Conservation (phyloP, 2,113 vertebrate species). For the Lamprotornis superbus region DNA sequence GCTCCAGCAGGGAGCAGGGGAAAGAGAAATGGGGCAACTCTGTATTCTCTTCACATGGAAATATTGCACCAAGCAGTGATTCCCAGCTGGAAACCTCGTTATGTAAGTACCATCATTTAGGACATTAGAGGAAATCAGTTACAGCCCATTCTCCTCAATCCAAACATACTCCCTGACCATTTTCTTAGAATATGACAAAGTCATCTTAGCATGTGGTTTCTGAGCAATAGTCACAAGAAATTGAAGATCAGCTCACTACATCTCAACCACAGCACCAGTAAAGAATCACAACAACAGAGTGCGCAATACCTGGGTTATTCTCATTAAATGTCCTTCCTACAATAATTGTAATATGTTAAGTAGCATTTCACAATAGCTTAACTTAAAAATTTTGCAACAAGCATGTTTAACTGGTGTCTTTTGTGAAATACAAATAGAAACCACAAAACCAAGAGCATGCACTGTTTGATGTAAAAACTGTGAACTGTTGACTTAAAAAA, state of each 20-base stretch:
- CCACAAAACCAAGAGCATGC: conserved; percentile 38
- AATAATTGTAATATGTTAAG: not conserved
- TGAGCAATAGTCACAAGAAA: not conserved
- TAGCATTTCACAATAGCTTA: conserved; percentile 47
- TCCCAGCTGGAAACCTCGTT: not conserved
- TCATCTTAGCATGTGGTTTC: not conserved
- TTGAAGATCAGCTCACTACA: not conserved
- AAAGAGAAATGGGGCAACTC: not conserved
- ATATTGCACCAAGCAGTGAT: not conserved
- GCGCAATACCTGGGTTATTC: not conserved
- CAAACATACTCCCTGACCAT: not conserved
- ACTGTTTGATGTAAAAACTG: conserved; percentile 38
- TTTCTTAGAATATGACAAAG: not conserved
- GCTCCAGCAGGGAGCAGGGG: not conserved
- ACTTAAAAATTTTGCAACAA: conserved; percentile 50
- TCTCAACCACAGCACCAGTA: not conserved
- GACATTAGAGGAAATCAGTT: not conserved
- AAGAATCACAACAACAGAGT: not conserved
- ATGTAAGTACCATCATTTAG: not conserved
- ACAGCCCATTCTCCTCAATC: not conserved
- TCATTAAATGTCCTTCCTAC: not conserved
- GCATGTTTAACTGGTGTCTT: conserved; percentile 27
- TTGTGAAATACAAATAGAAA: conserved; percentile 51
- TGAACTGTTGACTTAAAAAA: conserved; percentile 54
- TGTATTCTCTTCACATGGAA: not conserved